These are phyloP conservation scores for Luperina testacea DNA, from an alignment of 2,888 invertebrate genomes.

Conservation along the genomic window DNA sequence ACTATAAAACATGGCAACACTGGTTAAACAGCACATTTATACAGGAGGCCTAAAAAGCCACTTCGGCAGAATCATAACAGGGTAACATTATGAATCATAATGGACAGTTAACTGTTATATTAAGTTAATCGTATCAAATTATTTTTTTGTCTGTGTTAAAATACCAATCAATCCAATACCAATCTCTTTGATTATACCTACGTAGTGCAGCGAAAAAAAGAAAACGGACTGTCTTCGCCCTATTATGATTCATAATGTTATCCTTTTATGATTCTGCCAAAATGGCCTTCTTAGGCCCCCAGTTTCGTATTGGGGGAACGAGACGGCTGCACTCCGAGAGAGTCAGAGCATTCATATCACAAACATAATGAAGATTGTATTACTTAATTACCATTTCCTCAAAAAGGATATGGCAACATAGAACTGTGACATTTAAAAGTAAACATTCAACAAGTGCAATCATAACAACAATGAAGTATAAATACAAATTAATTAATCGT, in stretches of 20 bases:
- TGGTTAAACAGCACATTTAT: constrained; percentile 57
- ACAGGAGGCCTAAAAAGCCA: not conserved
- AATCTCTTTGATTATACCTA: too few species aligned
- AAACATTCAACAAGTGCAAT: constrained; percentile 55
- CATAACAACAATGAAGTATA: constrained; percentile 33
- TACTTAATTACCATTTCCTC: not conserved
- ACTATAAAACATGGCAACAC: constrained; percentile 74
- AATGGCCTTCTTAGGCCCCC: too few species aligned
- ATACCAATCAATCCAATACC: too few species aligned
- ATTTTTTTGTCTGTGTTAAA: too few species aligned
- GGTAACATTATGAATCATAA: too few species aligned
- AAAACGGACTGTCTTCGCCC: too few species aligned
- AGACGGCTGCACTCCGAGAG: constrained; percentile 31
- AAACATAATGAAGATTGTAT: not conserved
- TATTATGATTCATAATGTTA: too few species aligned
- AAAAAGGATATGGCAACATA: constrained; percentile 26
- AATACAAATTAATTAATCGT: constrained; percentile 9
- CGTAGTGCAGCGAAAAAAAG: too few species aligned
- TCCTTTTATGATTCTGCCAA: too few species aligned
- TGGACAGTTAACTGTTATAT: too few species aligned
- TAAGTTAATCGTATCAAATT: too few species aligned
- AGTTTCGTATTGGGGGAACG: constrained; percentile 49
- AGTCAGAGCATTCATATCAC: not conserved
- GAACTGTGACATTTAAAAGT: constrained; percentile 35
- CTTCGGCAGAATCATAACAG: too few species aligned